phyloP scores from a whole-genome alignment of 2,113 vertebrate genomes.

The Salminus brasiliensis region DNA sequence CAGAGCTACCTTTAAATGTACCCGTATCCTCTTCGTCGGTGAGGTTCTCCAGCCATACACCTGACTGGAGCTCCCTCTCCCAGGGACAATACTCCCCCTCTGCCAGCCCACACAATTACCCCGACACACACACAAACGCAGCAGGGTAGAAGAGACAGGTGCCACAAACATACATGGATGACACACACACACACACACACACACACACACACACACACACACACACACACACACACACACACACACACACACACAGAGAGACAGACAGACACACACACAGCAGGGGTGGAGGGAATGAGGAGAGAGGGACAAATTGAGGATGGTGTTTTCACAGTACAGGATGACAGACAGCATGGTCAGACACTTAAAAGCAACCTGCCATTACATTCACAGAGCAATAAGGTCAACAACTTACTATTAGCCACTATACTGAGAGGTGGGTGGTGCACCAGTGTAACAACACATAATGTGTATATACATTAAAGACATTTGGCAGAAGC shows the following conservation, averaged over 20 bases:
- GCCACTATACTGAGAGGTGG: too few species aligned
- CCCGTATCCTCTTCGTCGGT: constrained; percentile 88
- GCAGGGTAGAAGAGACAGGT: constrained; percentile 43
- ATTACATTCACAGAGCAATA: background rate
- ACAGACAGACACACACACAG: too few species aligned
- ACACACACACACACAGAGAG: too few species aligned
- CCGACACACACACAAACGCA: constrained; percentile 52
- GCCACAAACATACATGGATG: constrained; percentile 36
- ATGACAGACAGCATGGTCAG: constrained; percentile 22
- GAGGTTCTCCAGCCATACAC: constrained; percentile 87
- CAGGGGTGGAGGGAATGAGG: constrained; percentile 40
- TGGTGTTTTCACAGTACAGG: constrained; percentile 33
- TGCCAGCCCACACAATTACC: constrained; percentile 79
- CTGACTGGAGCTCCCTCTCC: constrained; percentile 90
- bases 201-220: constrained; percentile 41
- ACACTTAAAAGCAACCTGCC: background rate
- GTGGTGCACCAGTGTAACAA: too few species aligned
- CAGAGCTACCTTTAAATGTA: constrained; percentile 89
- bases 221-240: constrained; percentile 31
- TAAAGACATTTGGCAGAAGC: too few species aligned
- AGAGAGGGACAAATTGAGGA: constrained; percentile 43
- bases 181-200: constrained; percentile 12
- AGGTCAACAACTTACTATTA: background rate
- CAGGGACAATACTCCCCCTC: constrained; percentile 94
- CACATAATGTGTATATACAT: too few species aligned